Evolutionary conservation across 2,888 invertebrate species (phyloP), one percentile per base, ranked within the genome.

Genomic region (Lagria hirta): DNA sequence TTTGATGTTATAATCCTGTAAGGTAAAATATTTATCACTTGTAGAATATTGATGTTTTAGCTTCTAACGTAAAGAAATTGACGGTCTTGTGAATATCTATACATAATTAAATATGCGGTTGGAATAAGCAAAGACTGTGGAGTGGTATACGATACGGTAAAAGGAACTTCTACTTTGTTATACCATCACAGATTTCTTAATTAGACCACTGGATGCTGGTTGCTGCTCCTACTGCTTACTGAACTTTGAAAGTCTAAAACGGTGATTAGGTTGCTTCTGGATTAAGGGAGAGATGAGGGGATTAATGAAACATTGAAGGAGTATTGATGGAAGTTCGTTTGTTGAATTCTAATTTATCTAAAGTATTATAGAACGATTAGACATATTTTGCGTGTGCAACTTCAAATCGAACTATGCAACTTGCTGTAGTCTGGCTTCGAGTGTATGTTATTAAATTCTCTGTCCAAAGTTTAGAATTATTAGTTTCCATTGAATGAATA

Each of bases 91-190:
- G 53, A 53, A 53, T 50, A 49, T 49, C 44, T 48, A 43, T 52
- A 48, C 49, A 51, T 54, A 48, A 52, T 54, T 54, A 48, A 52
- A 51, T 54, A 49, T 50, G 54, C 51, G 49, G 33, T 28, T 41
- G 42, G 54, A 54, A 54, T 54, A 46, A 38, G 33, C 32, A 52
- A 51, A 44, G 44, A 49, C 37, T 45, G 49, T 41, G 29, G 23
- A 38, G 43, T 29, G 41, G n/a, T n/a, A n/a, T n/a, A n/a, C n/a
- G n/a, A n/a, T n/a, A n/a, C 35, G 33, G 38, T 35, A 33, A 34
- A 30, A 41, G 35, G 41, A 40, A 42, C 42, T 36, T 40, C 29
- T 28, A n/a, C n/a, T n/a, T n/a, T n/a, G 15, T 6, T 27, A 30
- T 18, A 4, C 18, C 18, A 23, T 30, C 43, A 16, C 26, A 22